Percentiles rank a stretch among this genome's conserved stretches.
Conservation (phyloP, 1,140 invertebrate genomes). For the Drosophila serrata region DNA sequence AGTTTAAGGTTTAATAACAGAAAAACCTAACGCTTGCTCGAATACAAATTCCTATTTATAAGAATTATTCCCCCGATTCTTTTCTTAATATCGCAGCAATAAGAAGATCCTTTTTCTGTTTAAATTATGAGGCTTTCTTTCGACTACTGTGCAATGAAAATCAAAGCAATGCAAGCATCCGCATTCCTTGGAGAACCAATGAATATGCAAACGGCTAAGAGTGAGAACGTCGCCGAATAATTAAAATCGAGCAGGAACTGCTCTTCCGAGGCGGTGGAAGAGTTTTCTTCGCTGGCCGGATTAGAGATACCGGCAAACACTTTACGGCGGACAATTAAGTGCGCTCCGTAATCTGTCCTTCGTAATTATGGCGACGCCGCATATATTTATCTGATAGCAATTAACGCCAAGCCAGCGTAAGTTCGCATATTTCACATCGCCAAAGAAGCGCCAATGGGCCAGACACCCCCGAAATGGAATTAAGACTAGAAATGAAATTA, state of each 20-base stretch:
- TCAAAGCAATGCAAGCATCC: slow-evolving; percentile 49
- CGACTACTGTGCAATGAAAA: slow-evolving; percentile 57
- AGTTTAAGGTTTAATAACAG: background rate
- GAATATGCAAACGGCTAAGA: slow-evolving; percentile 66
- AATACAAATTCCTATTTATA: background rate
- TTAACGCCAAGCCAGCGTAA: slow-evolving; percentile 58
- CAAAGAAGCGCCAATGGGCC: slow-evolving; percentile 45
- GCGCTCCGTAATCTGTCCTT: slow-evolving; percentile 75
- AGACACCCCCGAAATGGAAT: slow-evolving; percentile 28
- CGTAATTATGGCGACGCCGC: slow-evolving; percentile 78
- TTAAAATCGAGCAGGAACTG: slow-evolving; percentile 67
- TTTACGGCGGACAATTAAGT: slow-evolving; percentile 78
- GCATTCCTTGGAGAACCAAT: slow-evolving; percentile 33
- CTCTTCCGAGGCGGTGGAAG: slow-evolving; percentile 18
- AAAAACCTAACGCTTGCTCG: background rate
- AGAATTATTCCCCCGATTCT: background rate
- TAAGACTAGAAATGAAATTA: slow-evolving; percentile 14
- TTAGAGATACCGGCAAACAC: slow-evolving; percentile 59
- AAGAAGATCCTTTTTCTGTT: background rate
- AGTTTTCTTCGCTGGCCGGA: slow-evolving; percentile 31
- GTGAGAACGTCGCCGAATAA: slow-evolving; percentile 69
- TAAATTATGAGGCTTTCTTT: background rate
- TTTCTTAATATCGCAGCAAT: background rate
- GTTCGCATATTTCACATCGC: slow-evolving; percentile 71
- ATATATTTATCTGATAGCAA: slow-evolving; percentile 76